Percentiles rank a stretch among this genome's conserved stretches.
Evolutionary conservation across 2,888 invertebrate genomes (phyloP).

Genomic region (Ornithoptera alexandrae): DNA sequence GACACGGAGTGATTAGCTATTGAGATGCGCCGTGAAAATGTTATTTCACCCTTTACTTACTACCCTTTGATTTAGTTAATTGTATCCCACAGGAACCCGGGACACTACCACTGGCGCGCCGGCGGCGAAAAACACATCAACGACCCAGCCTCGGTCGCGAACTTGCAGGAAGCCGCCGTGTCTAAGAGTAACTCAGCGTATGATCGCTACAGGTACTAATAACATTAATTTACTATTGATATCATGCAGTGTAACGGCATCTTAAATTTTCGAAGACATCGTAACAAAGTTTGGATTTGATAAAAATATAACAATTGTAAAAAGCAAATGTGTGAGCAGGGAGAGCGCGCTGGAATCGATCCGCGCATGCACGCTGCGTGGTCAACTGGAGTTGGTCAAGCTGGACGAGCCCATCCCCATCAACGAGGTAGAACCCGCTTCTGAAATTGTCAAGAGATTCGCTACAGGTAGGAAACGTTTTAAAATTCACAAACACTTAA

Average conservation of each 20-base stretch:
- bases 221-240: not conserved
- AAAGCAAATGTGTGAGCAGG: slow-evolving; percentile 59
- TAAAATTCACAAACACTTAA: no score
- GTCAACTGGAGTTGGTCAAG: slow-evolving; percentile 93
- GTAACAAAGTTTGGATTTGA: no score
- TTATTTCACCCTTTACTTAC: no score
- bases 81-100: slow-evolving; percentile 86
- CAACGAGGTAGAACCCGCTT: slow-evolving; percentile 94
- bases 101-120: slow-evolving; percentile 97
- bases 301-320: no score
- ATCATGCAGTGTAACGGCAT: not conserved
- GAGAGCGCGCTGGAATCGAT: slow-evolving; percentile 93
- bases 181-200: slow-evolving; percentile 91
- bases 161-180: slow-evolving; percentile 90
- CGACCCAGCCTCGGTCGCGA: slow-evolving; percentile 90
- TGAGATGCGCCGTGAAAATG: no score
- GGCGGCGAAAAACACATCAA: slow-evolving; percentile 99
- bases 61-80: no score
- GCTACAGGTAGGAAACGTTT: slow-evolving; percentile 82
- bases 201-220: slow-evolving; percentile 81
- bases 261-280: no score
- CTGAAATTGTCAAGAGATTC: slow-evolving; percentile 97
- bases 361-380: slow-evolving; percentile 92
- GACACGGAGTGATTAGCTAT: no score
- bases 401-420: slow-evolving; percentile 89